A percentile compares a stretch with the other conserved stretches of the same genome.
These are phyloP conservation scores for Shinisaurus crocodilurus DNA, from an alignment of 2,113 vertebrate genomes.

Conservation along the genomic window DNA sequence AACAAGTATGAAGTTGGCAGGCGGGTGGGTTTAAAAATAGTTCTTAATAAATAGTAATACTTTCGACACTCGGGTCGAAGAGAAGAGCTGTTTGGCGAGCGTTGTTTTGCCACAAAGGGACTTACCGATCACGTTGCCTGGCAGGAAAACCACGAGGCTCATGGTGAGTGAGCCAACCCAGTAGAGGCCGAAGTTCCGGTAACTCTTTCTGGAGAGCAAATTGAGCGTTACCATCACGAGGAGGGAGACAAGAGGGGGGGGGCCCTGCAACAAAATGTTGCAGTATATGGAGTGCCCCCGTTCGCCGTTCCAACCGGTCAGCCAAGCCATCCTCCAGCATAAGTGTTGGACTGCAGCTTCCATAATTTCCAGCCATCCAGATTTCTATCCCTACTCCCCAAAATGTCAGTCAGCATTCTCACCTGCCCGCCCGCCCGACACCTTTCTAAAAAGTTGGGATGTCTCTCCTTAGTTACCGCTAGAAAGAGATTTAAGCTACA, in stretches of 20 bases:
- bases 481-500: too few relatives aligned
- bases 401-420: background rate
- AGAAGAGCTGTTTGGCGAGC: background rate
- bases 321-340: background rate
- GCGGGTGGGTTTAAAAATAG: too few relatives aligned
- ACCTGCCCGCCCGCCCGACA: too few relatives aligned
- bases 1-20: too few relatives aligned
- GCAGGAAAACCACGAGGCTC: slow-evolving; percentile 88
- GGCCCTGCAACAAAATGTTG: background rate
- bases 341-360: too few relatives aligned
- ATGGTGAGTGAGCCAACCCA: slow-evolving; percentile 90
- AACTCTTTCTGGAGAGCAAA: slow-evolving; percentile 78
- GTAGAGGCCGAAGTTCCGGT: slow-evolving; percentile 87
- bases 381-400: background rate
- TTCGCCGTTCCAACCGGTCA: too few relatives aligned
- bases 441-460: too few relatives aligned
- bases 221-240: background rate
- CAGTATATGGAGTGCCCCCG: too few relatives aligned
- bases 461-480: too few relatives aligned
- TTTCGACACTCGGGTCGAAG: too few relatives aligned
- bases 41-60: too few relatives aligned
- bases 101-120: fast-evolving
- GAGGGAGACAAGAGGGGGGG: background rate
- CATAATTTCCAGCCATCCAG: background rate
- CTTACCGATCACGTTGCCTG: slow-evolving; percentile 88